phyloP scores from a whole-genome alignment of 2,888 invertebrate genomes.

The Amiota mariae region DNA sequence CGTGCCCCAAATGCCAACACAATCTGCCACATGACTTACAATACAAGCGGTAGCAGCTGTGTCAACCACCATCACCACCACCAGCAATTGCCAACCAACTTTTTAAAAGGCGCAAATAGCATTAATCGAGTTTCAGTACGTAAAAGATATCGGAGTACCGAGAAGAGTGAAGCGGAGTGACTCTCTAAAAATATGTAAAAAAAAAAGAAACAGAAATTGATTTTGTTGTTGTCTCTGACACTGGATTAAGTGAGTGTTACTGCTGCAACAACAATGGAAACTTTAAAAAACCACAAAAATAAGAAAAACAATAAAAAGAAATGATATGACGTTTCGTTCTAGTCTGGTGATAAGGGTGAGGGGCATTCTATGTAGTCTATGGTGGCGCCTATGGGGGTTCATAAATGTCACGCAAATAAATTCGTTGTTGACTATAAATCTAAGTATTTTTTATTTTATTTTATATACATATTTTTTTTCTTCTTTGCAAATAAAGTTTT shows the following conservation, averaged over 20 bases:
- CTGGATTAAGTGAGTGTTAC: constrained; percentile 10
- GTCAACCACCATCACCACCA: background rate
- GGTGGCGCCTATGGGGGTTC: too few species aligned
- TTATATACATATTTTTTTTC: background rate
- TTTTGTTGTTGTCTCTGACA: background rate
- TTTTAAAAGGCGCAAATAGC: background rate
- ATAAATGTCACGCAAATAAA: constrained; percentile 10
- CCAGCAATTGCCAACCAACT: background rate
- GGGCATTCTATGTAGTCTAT: background rate
- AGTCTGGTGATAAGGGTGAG: background rate
- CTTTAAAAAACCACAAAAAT: background rate
- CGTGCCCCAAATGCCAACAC: background rate
- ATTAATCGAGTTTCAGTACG: too few species aligned
- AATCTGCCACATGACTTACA: background rate
- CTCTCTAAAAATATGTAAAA: background rate
- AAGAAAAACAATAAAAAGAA: background rate
- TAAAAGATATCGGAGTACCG: too few species aligned
- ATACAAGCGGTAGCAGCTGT: background rate
- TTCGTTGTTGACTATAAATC: background rate
- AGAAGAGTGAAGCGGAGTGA: too few species aligned
- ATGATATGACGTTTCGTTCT: too few species aligned
- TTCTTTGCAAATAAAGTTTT: constrained; percentile 20
- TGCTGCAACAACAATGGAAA: background rate
- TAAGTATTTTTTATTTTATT: too few species aligned
- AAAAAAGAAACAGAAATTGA: constrained; percentile 11